A percentile compares a stretch with the other conserved stretches of the same genome.
These are phyloP conservation scores for Hyposoter didymator DNA, from an alignment of 2,888 invertebrate genomes.

Conservation along the genomic window DNA sequence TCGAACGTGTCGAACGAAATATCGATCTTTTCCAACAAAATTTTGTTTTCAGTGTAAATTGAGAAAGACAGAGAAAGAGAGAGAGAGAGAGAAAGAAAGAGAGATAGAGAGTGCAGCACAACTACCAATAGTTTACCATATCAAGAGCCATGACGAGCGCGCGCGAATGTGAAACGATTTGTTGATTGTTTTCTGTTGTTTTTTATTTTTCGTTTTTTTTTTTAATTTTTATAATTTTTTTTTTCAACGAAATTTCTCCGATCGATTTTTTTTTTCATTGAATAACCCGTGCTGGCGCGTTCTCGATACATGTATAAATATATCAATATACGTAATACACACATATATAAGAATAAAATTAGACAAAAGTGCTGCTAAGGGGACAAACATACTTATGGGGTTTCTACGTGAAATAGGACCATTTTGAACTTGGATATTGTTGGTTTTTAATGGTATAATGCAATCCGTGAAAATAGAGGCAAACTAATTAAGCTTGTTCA, in stretches of 20 bases:
- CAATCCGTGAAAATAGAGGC: neutral
- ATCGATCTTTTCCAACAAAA: too few species aligned
- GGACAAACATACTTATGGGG: slow-evolving; percentile 42
- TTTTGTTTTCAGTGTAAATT: neutral
- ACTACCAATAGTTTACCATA: slow-evolving; percentile 68
- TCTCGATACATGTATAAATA: slow-evolving; percentile 66
- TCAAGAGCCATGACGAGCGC: slow-evolving; percentile 69
- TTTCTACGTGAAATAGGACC: slow-evolving; percentile 17
- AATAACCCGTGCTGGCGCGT: slow-evolving; percentile 53
- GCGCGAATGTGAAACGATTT: slow-evolving; percentile 50
- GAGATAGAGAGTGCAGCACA: slow-evolving; percentile 68
- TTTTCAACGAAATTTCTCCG: neutral
- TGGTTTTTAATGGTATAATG: neutral
- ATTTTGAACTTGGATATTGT: slow-evolving; percentile 3
- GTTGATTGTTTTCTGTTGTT: slow-evolving; percentile 25
- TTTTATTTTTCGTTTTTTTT: neutral
- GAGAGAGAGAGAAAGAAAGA: slow-evolving; percentile 52
- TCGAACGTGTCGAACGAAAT: too few species aligned
- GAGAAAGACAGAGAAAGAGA: slow-evolving; percentile 23
- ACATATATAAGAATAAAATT: slow-evolving; percentile 47
- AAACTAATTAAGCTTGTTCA: neutral
- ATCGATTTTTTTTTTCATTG: slow-evolving; percentile 18
- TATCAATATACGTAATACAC: slow-evolving; percentile 63
- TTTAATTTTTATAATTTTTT: too few species aligned
- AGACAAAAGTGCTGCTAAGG: slow-evolving; percentile 61